Evolutionary conservation across 2,888 invertebrate genomes (phyloP).

Genomic region (Neoscelio sp.): DNA sequence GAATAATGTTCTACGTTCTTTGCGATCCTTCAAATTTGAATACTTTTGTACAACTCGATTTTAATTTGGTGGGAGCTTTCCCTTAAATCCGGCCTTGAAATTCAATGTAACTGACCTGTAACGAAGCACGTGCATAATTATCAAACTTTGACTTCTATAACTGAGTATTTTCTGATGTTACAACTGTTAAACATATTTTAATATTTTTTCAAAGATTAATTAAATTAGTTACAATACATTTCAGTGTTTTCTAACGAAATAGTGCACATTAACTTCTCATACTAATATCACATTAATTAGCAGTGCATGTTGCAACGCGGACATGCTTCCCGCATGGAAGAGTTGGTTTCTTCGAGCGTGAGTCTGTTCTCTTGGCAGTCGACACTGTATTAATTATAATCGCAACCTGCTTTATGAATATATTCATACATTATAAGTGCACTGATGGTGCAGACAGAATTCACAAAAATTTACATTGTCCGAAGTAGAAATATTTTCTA

Average conservation of each 20-base stretch:
- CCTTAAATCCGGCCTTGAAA: no score
- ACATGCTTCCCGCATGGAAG: conserved; percentile 60
- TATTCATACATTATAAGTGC: conserved; percentile 54
- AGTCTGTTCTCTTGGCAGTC: conserved; percentile 62
- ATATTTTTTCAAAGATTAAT: not conserved
- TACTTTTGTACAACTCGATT: no score
- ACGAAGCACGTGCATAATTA: no score
- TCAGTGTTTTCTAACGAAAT: conserved; percentile 35
- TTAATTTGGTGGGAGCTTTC: no score
- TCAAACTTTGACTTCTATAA: no score
- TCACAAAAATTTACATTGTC: conserved; percentile 51
- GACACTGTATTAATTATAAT: conserved; percentile 63
- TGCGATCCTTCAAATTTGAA: no score
- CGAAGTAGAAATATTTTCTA: no score
- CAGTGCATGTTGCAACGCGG: conserved; percentile 56
- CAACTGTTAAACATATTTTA: not conserved
- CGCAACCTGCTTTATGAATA: conserved; percentile 50
- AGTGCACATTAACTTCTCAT: conserved; percentile 28
- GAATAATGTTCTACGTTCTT: no score
- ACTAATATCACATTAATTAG: conserved; percentile 62
- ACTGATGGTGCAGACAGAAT: conserved; percentile 49
- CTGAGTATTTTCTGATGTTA: no score
- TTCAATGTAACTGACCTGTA: no score
- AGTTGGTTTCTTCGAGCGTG: conserved; percentile 65
- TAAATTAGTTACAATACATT: conserved; percentile 9